A percentile compares a stretch with the other conserved stretches of the same genome.
These are phyloP conservation scores for Sphaerodactylus townsendi DNA, from an alignment of 2,113 vertebrate genomes.

Conservation along the genomic window DNA sequence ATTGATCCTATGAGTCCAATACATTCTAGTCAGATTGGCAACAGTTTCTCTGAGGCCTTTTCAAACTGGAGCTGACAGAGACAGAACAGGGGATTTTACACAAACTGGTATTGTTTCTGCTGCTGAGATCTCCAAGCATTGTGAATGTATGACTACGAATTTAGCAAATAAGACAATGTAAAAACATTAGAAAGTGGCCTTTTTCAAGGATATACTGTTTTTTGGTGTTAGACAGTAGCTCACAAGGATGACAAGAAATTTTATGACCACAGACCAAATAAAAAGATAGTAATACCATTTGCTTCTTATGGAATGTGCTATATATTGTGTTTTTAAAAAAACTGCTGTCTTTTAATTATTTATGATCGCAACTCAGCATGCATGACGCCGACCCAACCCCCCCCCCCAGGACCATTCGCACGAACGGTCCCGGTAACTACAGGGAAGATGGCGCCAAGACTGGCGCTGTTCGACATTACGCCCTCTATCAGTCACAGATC, in stretches of 20 bases:
- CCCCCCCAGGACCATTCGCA: too few species aligned
- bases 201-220: neutral
- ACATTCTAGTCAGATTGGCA: neutral
- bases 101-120: neutral
- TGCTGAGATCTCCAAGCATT: neutral
- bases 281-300: neutral
- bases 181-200: neutral
- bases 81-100: too few species aligned
- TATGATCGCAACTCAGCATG: slow-evolving; percentile 1
- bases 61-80: neutral
- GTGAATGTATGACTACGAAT: neutral
- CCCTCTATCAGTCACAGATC: too few species aligned
- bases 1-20: neutral
- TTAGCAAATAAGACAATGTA: neutral
- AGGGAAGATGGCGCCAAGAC: too few species aligned
- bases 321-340: neutral
- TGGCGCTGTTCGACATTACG: too few species aligned
- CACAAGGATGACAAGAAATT: neutral
- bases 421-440: too few species aligned
- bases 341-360: slow-evolving; percentile 13
- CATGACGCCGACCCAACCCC: too few species aligned
- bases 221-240: neutral
- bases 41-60: neutral
- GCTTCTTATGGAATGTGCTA: neutral
- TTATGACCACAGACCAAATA: neutral